phyloP scores from a whole-genome alignment of 2,113 vertebrate species.

The Scortum barcoo region DNA sequence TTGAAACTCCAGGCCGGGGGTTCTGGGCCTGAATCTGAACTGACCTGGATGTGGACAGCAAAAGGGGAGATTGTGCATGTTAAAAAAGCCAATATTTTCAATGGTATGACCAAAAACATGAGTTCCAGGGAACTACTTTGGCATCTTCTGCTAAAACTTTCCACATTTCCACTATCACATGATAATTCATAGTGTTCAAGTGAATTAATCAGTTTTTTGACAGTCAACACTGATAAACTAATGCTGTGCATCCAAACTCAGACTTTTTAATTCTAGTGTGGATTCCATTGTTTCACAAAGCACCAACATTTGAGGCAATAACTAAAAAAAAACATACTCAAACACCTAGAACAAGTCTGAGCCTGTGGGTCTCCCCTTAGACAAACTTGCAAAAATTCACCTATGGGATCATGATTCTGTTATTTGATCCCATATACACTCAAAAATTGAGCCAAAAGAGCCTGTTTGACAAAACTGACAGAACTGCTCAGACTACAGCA shows the following conservation, averaged over 20 bases:
- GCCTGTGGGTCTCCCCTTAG: no score
- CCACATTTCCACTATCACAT: not conserved
- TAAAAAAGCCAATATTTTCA: not conserved
- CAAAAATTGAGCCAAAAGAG: no score
- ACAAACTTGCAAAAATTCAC: no score
- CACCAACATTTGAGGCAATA: no score
- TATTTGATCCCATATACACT: no score
- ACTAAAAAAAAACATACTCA: no score
- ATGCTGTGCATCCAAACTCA: not conserved
- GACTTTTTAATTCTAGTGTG: not conserved
- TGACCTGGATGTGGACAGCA: conserved; percentile 34
- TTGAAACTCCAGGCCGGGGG: conserved; percentile 90
- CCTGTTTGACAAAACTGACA: no score
- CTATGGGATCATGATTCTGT: no score
- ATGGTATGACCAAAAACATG: not conserved
- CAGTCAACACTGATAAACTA: not conserved
- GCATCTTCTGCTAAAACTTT: not conserved
- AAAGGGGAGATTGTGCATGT: not conserved
- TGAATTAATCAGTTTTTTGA: not conserved
- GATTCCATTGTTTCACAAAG: not conserved
- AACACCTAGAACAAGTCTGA: no score
- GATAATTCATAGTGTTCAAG: no score
- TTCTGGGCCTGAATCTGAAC: conserved; percentile 22
- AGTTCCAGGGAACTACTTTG: not conserved
- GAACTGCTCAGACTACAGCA: no score